A percentile compares a stretch with the other conserved stretches of the same genome.
These are phyloP conservation scores for Coracias cyanogaster DNA, from an alignment of 2,797 vertebrate genomes.

Conservation along the genomic window DNA sequence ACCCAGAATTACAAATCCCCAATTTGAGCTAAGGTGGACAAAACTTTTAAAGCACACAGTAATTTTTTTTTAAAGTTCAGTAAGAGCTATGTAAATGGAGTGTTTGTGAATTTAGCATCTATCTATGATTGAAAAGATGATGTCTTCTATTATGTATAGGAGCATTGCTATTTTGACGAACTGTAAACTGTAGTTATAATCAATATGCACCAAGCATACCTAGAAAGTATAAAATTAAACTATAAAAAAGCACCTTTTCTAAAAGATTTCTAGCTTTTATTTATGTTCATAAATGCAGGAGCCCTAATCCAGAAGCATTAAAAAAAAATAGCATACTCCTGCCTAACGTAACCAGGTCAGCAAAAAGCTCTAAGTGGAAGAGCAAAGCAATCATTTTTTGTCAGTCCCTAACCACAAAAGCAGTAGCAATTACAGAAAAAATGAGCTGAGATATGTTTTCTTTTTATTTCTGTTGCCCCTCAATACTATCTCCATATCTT, in stretches of 20 bases:
- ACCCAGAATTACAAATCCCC: neutral
- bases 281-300: neutral
- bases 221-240: slow-evolving; percentile 17
- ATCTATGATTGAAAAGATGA: neutral
- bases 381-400: neutral
- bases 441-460: neutral
- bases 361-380: neutral
- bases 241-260: neutral
- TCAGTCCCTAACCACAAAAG: neutral
- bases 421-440: neutral
- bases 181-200: slow-evolving; percentile 41
- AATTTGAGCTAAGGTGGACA: neutral
- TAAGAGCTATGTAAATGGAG: neutral
- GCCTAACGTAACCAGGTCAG: neutral
- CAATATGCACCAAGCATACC: neutral
- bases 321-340: neutral
- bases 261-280: neutral
- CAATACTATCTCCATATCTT: neutral
- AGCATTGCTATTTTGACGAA: neutral
- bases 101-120: neutral
- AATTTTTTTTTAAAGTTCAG: neutral
- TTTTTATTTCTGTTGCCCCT: neutral
- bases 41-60: neutral
- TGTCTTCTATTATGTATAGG: neutral
- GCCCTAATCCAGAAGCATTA: neutral